phyloP scores from a whole-genome alignment of 2,888 invertebrate genomes.

The Tenthredo scrophulariae region DNA sequence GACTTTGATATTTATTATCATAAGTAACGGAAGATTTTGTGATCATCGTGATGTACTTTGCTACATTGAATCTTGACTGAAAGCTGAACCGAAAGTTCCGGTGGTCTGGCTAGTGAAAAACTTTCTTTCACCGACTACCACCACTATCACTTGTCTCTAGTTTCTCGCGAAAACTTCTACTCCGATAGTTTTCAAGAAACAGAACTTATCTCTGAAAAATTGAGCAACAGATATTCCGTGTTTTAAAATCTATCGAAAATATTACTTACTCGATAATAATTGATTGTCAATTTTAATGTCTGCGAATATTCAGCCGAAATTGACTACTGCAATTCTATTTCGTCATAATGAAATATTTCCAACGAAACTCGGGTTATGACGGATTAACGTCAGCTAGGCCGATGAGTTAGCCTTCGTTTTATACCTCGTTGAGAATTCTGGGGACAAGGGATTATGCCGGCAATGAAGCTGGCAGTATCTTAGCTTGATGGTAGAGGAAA shows the following conservation, averaged over 20 bases:
- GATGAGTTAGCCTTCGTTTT: constrained; percentile 46
- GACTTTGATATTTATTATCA: constrained; percentile 45
- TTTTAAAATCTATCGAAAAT: background rate
- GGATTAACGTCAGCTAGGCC: constrained; percentile 44
- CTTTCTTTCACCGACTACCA: constrained; percentile 28
- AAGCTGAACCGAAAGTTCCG: constrained; percentile 25
- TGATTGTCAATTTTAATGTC: background rate
- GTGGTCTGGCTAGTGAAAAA: constrained; percentile 44
- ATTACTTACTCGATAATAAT: background rate
- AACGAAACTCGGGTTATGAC: constrained; percentile 39
- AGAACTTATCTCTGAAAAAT: background rate
- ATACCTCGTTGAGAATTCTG: constrained; percentile 51
- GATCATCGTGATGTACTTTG: constrained; percentile 50
- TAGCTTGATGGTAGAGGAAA: constrained; percentile 37
- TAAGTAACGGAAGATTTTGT: constrained; percentile 38
- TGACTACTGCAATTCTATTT: background rate
- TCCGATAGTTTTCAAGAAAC: background rate
- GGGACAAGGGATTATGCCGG: constrained; percentile 49
- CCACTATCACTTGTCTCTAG: background rate
- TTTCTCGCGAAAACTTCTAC: constrained; percentile 11
- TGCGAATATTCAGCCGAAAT: background rate
- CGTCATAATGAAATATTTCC: constrained; percentile 38
- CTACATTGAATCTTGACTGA: constrained; percentile 48
- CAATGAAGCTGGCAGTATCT: constrained; percentile 45
- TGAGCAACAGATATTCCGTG: background rate